Evolutionary conservation across 2,113 vertebrate species (phyloP), one percentile per base, ranked within the genome.

Genomic region (Hippolais icterina): DNA sequence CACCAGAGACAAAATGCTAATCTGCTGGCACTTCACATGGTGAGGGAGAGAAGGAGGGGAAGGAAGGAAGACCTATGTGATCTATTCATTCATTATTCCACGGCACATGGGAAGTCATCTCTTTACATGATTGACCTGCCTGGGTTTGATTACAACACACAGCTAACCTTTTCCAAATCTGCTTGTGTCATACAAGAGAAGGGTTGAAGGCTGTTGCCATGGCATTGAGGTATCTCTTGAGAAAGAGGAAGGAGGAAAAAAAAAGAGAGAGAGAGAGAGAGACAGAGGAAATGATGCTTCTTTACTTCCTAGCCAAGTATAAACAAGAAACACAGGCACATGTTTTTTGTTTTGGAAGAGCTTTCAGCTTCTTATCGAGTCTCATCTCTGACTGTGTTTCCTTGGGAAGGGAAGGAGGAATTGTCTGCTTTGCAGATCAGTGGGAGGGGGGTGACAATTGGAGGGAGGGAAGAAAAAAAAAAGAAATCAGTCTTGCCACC

Each of bases 121-220:
- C 95, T 93, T 96, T 95, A 96, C 94, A 87, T 90, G 95, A 97
- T 95, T 97, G 93, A 95, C 95, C 97, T 75, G 93, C 92, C 94
- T 90, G 96, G 96, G 63, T 95, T 96, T 97, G 95, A 97, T 97
- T 96, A 97, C 95, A 97, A 89, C 89, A 93, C 96, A 87, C 50
- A 85, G 95, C 95, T 96, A 97, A 96, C 96, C 96, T 97, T 97
- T 93, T 88, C 96, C 94, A 90, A 96, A 95, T 91, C 92, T 97
- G 89, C 69, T 97, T 91, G 95, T 97, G 96, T 97, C 97, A 92
- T 94, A 96, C 91, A 93, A 95, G 96, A 86, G 54, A 92, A 94
- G 94, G 94, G 96, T 96, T 97, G 96, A 96, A 97, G 94, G 97
- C 96, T 97, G 97, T 97, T 97, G 97, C 97, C 97, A 97, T 97